Evolutionary conservation across 2,888 invertebrate species (phyloP), one percentile per base, ranked within the genome.

Genomic region (Idaea straminata): DNA sequence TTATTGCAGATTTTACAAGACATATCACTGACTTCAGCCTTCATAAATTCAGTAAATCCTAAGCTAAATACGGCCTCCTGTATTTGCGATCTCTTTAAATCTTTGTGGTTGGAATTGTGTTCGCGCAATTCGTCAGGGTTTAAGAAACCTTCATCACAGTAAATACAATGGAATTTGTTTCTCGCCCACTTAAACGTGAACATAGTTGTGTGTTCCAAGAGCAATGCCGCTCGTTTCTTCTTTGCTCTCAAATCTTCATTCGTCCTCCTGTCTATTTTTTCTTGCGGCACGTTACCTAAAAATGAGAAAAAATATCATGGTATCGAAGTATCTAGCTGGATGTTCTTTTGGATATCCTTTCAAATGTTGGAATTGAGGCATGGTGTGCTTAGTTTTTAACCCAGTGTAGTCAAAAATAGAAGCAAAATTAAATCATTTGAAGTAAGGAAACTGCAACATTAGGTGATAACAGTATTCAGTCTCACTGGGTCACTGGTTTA

Each of bases 161-260:
- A 89, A 61, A 90, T 85, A 68, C 92, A 92, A 15, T 86, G 69
- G 66, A 86, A 92, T 4, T 84, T 69, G 73, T 91, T 89, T 72
- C 86, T 91, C 77, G 78, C 82, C 92, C 92, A 91, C 73, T 81
- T 84, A 71, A 92, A 92, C 0, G 92, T 92, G 64, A 86, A 89
- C 72, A 92, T 83, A 69, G 78, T 87, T 6, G 91, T 81, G 61
- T 72, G 80, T 73, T 91, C 86, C 65, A 92, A 73, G 5, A 92
- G 78, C 47, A 81, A 77, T 13, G 74, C 72, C 0, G 87, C 83
- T 36, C 88, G 83, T 66, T 76, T 82, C 76, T 82, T 87, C 67
- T 83, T 80, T 78, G 47, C 47, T 47, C 47, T 47, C 47, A 47
- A 47, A 7, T 47, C 35, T 61, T 36, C 6, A 35, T 59, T 59